Evolutionary conservation across 2,113 vertebrate species (phyloP).

Genomic region (Delphinapterus leucas): DNA sequence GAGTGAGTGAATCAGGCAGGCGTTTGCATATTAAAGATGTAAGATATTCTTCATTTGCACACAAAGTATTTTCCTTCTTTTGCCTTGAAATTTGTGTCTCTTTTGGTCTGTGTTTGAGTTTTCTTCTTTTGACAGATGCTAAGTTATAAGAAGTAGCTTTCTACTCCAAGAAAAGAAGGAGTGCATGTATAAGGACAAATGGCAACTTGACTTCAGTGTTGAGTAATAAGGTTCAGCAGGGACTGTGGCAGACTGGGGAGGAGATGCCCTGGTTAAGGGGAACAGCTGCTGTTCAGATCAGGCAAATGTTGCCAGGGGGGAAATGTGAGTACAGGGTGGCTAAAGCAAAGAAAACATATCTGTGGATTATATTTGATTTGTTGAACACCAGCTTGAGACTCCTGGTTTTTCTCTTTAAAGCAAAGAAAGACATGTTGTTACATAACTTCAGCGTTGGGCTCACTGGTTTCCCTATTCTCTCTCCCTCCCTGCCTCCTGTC

Average conservation of each 20-base stretch:
- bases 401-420: neutral
- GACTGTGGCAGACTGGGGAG: neutral
- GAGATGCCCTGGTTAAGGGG: rapidly evolving
- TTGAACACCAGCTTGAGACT: neutral
- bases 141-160: neutral
- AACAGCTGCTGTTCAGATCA: rapidly evolving
- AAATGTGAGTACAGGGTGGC: neutral
- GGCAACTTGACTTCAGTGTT: neutral
- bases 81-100: neutral
- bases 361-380: neutral
- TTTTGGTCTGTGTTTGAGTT: neutral
- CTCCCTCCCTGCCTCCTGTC: too few species aligned
- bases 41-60: neutral
- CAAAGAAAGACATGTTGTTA: neutral
- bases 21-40: neutral
- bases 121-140: neutral
- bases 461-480: neutral
- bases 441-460: neutral
- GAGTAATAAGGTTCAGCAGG: neutral
- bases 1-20: neutral
- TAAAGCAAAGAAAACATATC: neutral
- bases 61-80: neutral
- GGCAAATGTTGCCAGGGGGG: rapidly evolving
- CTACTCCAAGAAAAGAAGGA: neutral
- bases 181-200: neutral